These are phyloP conservation scores for Frieseomelitta varia DNA, from an alignment of 1,140 invertebrate genomes.

Conservation along the genomic window DNA sequence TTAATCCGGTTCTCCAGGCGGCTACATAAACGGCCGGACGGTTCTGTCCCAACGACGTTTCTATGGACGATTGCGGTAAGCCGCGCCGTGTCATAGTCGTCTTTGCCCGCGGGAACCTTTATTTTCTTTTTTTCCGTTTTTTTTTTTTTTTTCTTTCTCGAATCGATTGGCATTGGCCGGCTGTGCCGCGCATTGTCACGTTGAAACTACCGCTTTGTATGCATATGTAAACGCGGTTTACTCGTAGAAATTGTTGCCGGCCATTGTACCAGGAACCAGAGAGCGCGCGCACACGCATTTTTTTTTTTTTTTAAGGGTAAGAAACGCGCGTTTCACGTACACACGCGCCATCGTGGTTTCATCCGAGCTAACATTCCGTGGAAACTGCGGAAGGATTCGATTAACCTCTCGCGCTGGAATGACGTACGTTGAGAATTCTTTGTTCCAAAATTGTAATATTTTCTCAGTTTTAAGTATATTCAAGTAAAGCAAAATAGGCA, in stretches of 20 bases:
- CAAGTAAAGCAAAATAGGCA: no score
- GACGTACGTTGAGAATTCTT: no score
- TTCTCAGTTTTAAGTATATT: no score
- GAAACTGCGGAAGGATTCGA: conserved; percentile 4
- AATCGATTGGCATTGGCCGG: conserved; percentile 66
- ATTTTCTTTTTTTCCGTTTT: conserved; percentile 34
- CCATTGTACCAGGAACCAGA: conserved; percentile 64
- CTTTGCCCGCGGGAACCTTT: conserved; percentile 27
- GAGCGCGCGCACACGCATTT: conserved; percentile 41
- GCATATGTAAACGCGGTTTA: conserved; percentile 76
- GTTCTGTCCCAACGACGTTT: conserved; percentile 64
- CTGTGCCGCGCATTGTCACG: conserved; percentile 65
- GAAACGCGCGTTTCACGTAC: conserved; percentile 63
- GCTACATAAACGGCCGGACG: conserved; percentile 54
- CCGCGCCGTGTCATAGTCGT: conserved; percentile 37
- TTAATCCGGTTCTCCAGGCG: conserved; percentile 55
- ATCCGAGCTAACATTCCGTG: not conserved
- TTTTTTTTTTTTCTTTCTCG: conserved; percentile 69
- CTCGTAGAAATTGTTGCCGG: conserved; percentile 69
- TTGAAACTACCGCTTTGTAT: conserved; percentile 69
- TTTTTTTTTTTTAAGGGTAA: conserved; percentile 59
- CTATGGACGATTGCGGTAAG: conserved; percentile 63
- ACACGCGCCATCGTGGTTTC: conserved; percentile 36
- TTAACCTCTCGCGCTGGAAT: no score
- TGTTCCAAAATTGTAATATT: no score